Conservation (phyloP, 2,888 invertebrate species). For the Metacarcinus magister region DNA sequence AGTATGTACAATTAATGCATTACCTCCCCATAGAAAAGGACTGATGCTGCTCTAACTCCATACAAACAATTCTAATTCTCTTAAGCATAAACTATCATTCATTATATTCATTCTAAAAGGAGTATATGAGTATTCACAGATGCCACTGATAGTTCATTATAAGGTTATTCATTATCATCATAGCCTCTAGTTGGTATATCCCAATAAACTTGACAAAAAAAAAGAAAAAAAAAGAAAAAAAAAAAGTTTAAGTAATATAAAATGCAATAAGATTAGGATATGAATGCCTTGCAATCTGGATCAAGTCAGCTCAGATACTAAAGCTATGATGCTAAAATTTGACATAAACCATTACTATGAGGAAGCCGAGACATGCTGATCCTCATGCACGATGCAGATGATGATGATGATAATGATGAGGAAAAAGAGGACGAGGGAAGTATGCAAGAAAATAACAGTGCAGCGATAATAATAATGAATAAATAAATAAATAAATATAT, state of each 20-base stretch:
- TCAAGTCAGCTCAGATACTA: background rate
- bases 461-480: background rate
- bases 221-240: background rate
- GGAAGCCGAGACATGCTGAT: conserved; percentile 8
- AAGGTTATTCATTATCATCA: background rate
- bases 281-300: background rate
- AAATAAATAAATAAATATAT: background rate
- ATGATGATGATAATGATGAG: background rate
- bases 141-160: background rate
- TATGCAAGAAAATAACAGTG: background rate
- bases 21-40: background rate
- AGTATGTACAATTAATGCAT: background rate
- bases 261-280: background rate
- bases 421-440: background rate
- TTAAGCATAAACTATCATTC: background rate
- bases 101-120: background rate
- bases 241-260: background rate
- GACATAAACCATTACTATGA: background rate
- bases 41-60: background rate
- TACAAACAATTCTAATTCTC: background rate
- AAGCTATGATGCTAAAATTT: background rate
- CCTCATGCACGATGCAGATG: background rate
- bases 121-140: background rate
- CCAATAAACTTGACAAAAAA: background rate
- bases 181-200: background rate